Evolutionary conservation across 2,797 vertebrate genomes (phyloP), one percentile per base, ranked within the genome.

Genomic region (Sphenodon punctatus): DNA sequence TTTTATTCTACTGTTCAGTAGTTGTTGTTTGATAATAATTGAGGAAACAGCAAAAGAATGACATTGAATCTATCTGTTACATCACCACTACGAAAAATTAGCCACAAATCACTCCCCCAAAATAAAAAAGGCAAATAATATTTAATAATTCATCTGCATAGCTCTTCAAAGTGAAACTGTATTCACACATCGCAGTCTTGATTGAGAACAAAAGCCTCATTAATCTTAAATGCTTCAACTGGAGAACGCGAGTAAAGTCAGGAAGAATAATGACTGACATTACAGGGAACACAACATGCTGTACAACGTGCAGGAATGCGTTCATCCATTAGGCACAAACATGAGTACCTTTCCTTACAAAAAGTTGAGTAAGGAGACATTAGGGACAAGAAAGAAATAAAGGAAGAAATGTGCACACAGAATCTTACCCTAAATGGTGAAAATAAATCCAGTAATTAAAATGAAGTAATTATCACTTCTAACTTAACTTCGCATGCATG

Each of bases 241-340:
- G 76, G 67, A 75, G 83, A 89, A 74, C 86, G 72, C 84, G 91
- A 89, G 83, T 88, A 80, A 87, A 92, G 83, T 90, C 89, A 91
- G 78, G 80, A 94, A 93, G 92, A 95, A 67, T 94, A 90, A 95
- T 95, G 94, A 89, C 84, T 75, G 75, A 81, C 83, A 90, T 94
- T 94, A 81, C 1, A 78, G 84, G 69, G 76, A 93, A 85, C 71
- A 80, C 41, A 80, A 2, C 1, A 0, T 69, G 72, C 80, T 89
- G 38, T 82, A 68, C 41, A 55, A 0, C 58, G 65, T 69, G 76
- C 68, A 67, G 78, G 65, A 64, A 60, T 87, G 42, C 85, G 77
- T 65, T 51, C 79, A 81, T 80, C 78, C 42, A 22, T 64, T 68
- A 91, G 82, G 53, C 79, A 38, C 66, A 76, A 79, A 80, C 3